These are phyloP conservation scores for Lacerta bilineata DNA, from an alignment of 2,797 vertebrate species.

Conservation along the genomic window DNA sequence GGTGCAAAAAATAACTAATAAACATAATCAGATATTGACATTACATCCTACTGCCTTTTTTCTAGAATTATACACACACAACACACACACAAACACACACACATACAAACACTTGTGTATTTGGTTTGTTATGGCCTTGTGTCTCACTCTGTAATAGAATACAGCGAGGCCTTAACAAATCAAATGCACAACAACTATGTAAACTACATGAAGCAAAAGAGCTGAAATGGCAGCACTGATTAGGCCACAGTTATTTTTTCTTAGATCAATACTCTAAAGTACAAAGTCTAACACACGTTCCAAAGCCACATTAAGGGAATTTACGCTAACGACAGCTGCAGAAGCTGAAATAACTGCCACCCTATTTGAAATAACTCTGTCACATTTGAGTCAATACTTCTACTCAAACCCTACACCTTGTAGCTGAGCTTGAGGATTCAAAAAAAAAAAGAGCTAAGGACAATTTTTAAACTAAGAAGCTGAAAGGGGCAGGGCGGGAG, in stretches of 20 bases:
- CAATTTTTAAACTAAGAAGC: not conserved
- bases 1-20: constrained; percentile 6
- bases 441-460: not conserved
- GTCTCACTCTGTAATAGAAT: too few species aligned
- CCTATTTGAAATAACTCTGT: not conserved
- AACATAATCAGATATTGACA: not conserved
- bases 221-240: not conserved
- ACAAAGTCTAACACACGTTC: not conserved
- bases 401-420: not conserved
- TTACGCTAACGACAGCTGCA: not conserved
- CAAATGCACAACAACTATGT: not conserved
- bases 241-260: not conserved
- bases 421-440: not conserved
- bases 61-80: too few species aligned
- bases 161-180: not conserved
- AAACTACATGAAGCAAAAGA: not conserved
- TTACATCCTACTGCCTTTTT: not conserved
- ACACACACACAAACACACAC: too few species aligned
- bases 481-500: too few species aligned
- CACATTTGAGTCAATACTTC: not conserved
- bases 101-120: too few species aligned
- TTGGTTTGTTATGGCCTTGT: too few species aligned
- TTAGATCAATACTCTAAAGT: not conserved
- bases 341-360: not conserved
- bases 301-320: too few species aligned